Evolutionary conservation across 2,113 vertebrate genomes (phyloP).

Genomic region (Haliaeetus leucogaster): DNA sequence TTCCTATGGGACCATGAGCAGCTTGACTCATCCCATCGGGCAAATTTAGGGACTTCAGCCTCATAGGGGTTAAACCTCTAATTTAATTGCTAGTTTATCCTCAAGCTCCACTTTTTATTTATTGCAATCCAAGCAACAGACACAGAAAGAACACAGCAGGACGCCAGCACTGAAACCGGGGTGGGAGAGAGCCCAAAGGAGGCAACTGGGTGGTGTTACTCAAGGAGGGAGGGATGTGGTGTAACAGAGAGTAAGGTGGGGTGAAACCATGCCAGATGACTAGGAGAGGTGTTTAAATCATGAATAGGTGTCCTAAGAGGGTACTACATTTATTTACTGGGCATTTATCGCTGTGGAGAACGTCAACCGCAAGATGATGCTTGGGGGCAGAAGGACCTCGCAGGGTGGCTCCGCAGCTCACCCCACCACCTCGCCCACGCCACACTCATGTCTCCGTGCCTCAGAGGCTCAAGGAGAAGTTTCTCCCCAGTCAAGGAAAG

Average conservation of each 20-base stretch:
- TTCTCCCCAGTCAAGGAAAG: not conserved
- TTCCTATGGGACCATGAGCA: not conserved
- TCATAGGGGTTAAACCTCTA: not conserved
- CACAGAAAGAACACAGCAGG: not conserved
- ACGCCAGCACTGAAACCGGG: not conserved
- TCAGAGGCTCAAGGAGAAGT: not conserved
- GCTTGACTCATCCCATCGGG: not conserved
- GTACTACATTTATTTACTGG: not conserved
- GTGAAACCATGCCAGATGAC: not conserved
- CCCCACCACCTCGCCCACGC: not conserved
- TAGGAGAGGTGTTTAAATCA: not conserved
- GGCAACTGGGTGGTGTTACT: rapidly evolving
- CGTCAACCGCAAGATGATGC: not conserved
- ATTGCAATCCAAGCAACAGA: not conserved
- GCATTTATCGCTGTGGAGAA: not conserved
- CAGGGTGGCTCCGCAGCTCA: rapidly evolving
- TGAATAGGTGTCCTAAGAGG: not conserved
- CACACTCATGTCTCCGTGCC: rapidly evolving
- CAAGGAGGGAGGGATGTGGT: not conserved
- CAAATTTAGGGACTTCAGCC: not conserved
- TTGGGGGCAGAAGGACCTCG: not conserved
- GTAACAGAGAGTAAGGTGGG: not conserved
- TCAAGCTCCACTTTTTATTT: not conserved
- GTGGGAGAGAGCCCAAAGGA: not conserved
- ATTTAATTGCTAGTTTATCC: not conserved